A percentile compares a stretch with the other conserved stretches of the same genome.
Conservation (phyloP, 2,113 vertebrate species). For the Heterocephalus glaber region DNA sequence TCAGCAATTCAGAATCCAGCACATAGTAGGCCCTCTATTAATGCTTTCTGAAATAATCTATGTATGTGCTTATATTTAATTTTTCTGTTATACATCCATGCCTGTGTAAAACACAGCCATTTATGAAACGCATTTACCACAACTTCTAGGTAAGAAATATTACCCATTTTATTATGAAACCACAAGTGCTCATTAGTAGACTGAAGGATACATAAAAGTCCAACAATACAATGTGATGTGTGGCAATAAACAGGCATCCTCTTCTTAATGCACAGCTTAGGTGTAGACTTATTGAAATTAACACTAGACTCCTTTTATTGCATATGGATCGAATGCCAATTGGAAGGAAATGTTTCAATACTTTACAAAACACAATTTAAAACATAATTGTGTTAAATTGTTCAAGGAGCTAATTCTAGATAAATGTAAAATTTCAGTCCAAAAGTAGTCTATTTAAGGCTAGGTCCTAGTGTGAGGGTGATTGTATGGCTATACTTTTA, state of each 20-base stretch:
- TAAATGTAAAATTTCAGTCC: not conserved
- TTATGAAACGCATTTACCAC: constrained; percentile 33
- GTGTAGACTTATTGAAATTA: constrained; percentile 31
- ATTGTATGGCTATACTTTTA: constrained; percentile 9
- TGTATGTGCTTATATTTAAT: not conserved
- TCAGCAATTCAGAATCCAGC: not conserved
- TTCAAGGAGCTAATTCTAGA: constrained; percentile 26
- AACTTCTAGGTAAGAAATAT: constrained; percentile 55
- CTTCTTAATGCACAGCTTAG: constrained; percentile 55
- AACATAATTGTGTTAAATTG: not conserved
- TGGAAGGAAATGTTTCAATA: constrained; percentile 44
- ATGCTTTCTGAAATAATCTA: not conserved
- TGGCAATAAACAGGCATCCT: constrained; percentile 49
- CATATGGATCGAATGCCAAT: constrained; percentile 21
- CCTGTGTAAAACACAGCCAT: not conserved
- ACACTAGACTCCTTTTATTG: constrained; percentile 47
- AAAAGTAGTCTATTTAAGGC: not conserved
- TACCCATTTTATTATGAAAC: constrained; percentile 72
- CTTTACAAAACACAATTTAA: constrained; percentile 44
- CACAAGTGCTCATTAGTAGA: constrained; percentile 65
- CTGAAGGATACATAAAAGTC: constrained; percentile 61
- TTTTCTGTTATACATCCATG: not conserved
- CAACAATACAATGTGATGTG: constrained; percentile 36
- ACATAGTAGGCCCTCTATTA: not conserved
- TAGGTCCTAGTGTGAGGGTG: not conserved